Evolutionary conservation across 2,797 vertebrate species (phyloP).

Genomic region (Myoxocephalus aenaeus): DNA sequence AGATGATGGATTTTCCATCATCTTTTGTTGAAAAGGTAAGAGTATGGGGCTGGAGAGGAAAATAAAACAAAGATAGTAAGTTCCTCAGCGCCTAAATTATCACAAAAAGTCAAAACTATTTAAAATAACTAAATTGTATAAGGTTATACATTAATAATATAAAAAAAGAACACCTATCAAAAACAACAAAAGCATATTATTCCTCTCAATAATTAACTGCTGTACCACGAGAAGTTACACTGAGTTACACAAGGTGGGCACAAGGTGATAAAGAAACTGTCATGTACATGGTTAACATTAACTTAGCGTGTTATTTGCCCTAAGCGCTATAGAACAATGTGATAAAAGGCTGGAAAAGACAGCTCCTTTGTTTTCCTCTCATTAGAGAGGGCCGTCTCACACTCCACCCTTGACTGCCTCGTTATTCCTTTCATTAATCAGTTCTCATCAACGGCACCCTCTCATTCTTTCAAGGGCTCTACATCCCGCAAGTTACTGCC

Average conservation of each 20-base stretch:
- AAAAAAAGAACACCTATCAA: not conserved
- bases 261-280: conserved; percentile 68
- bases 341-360: conserved; percentile 76
- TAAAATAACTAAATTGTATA: conserved; percentile 1
- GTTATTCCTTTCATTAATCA: conserved; percentile 88
- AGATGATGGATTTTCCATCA: conserved; percentile 76
- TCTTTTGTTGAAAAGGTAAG: conserved; percentile 71
- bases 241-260: conserved; percentile 51
- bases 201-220: not conserved
- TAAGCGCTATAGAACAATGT: conserved; percentile 70
- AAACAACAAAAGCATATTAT: not conserved
- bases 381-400: conserved; percentile 82
- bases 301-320: conserved; percentile 68
- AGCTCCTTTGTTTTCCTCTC: conserved; percentile 84
- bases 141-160: not conserved
- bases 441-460: conserved; percentile 83
- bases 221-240: conserved; percentile 10
- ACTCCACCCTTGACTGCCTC: conserved; percentile 83
- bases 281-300: conserved; percentile 63
- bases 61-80: conserved; percentile 31
- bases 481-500: conserved; percentile 71
- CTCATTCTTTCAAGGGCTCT: conserved; percentile 80
- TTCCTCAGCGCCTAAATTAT: not conserved
- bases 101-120: conserved; percentile 5
- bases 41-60: conserved; percentile 36